Percentiles rank a stretch among this genome's conserved stretches.
These are phyloP conservation scores for Gallinago nigripennis DNA, from an alignment of 2,797 vertebrate species.

Conservation along the genomic window DNA sequence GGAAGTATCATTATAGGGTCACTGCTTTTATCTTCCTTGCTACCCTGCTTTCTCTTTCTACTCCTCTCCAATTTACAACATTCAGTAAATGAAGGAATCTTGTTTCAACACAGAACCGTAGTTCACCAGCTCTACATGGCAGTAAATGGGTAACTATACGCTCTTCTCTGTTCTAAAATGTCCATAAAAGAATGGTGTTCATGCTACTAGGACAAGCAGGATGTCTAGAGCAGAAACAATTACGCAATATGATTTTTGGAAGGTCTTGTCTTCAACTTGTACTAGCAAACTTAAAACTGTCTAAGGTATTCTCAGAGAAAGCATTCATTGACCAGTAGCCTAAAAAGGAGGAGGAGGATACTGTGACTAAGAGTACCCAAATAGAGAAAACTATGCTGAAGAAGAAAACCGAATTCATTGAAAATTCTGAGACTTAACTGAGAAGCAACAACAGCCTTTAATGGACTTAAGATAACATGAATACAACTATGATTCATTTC, in stretches of 20 bases:
- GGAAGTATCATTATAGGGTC: fast-evolving
- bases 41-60: background rate
- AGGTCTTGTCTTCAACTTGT: background rate
- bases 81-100: background rate
- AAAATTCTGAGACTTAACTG: background rate
- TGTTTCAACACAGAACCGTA: background rate
- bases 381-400: background rate
- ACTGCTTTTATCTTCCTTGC: background rate
- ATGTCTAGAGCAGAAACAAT: background rate
- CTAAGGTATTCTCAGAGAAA: background rate
- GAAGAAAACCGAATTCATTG: background rate
- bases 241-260: background rate
- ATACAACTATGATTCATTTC: background rate
- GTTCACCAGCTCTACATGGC: background rate
- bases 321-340: background rate
- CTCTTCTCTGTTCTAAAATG: background rate
- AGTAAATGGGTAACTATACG: background rate
- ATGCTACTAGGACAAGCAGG: background rate
- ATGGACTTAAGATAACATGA: background rate
- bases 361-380: background rate
- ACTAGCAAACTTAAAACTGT: background rate
- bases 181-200: background rate
- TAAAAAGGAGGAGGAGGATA: background rate
- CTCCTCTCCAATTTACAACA: background rate
- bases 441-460: background rate